Conservation (phyloP, 2,113 vertebrate genomes). For the Quiscalus mexicanus region DNA sequence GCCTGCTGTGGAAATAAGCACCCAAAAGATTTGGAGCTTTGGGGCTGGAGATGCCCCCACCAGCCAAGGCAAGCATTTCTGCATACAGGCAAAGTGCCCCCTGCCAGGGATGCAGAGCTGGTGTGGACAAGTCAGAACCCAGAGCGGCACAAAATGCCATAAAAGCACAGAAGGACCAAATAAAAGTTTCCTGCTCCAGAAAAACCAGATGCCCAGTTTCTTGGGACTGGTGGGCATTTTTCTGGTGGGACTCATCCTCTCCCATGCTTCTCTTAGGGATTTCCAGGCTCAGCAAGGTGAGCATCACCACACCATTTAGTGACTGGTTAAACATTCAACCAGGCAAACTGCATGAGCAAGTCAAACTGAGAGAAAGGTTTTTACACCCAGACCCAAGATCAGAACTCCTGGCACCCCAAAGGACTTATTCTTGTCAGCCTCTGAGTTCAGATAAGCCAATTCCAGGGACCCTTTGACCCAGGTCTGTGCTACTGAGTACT, state of each 20-base stretch:
- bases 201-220: neutral
- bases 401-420: neutral
- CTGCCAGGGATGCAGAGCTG: neutral
- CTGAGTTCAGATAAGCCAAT: neutral
- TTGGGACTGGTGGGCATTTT: neutral
- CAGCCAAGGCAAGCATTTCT: neutral
- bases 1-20: neutral
- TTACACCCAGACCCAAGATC: neutral
- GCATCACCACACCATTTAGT: neutral
- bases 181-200: neutral
- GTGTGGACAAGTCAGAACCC: neutral
- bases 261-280: fast-evolving
- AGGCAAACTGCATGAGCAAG: neutral
- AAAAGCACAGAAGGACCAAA: neutral
- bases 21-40: neutral
- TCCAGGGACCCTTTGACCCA: neutral
- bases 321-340: neutral
- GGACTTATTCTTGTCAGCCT: fast-evolving
- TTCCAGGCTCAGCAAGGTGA: neutral
- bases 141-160: neutral
- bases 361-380: neutral
- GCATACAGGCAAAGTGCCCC: neutral
- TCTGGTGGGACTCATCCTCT: neutral
- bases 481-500: neutral
- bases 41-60: neutral